These are phyloP conservation scores for Tupiocoris notatus DNA, from an alignment of 2,888 invertebrate species.

Conservation along the genomic window DNA sequence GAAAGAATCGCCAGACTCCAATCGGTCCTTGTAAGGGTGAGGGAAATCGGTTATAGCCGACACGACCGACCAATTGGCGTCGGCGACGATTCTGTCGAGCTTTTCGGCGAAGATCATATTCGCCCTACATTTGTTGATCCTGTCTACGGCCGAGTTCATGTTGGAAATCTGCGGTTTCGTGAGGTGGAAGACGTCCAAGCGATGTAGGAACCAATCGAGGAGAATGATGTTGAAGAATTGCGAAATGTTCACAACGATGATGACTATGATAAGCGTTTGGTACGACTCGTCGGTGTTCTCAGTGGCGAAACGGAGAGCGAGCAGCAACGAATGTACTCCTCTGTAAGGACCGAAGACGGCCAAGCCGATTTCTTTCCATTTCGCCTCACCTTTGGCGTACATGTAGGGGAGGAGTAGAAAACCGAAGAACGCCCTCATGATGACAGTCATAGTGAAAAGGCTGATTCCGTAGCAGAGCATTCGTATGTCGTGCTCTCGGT, in stretches of 20 bases:
- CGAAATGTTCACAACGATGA: neutral
- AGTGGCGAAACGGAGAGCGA: slow-evolving; percentile 4
- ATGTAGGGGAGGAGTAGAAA: slow-evolving; percentile 12
- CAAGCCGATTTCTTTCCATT: slow-evolving; percentile 24
- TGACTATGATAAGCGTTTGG: neutral
- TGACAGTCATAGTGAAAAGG: neutral
- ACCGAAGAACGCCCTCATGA: neutral
- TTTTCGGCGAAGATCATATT: slow-evolving; percentile 31
- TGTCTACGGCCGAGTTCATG: slow-evolving; percentile 25
- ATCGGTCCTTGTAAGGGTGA: slow-evolving; percentile 16
- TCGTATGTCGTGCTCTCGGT: neutral
- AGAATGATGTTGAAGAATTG: slow-evolving; percentile 20
- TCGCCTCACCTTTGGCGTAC: neutral
- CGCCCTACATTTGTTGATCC: slow-evolving; percentile 31
- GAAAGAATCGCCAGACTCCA: neutral
- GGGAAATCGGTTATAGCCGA: neutral
- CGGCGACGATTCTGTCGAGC: slow-evolving; percentile 25
- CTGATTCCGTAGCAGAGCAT: slow-evolving; percentile 14
- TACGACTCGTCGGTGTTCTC: slow-evolving; percentile 4
- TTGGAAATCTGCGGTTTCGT: slow-evolving; percentile 22
- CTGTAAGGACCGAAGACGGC: slow-evolving; percentile 24
- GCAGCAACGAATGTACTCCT: neutral
- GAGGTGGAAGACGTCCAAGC: slow-evolving; percentile 10
- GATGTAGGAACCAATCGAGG: slow-evolving; percentile 13
- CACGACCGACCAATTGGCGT: slow-evolving; percentile 33